Evolutionary conservation across 2,797 vertebrate species (phyloP).

Genomic region (Neopelma chrysocephalum): DNA sequence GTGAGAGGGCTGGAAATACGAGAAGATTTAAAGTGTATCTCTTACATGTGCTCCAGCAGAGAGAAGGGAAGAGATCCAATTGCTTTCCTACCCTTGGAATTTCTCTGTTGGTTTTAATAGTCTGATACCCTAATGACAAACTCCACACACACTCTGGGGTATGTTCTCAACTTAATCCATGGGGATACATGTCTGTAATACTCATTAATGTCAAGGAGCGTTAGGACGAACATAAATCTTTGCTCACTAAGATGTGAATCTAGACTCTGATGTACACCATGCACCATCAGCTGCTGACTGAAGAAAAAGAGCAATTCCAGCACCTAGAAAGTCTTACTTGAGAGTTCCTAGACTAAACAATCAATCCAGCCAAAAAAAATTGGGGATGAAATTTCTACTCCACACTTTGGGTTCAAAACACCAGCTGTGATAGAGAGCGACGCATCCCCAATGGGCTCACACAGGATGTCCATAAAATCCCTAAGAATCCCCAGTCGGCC

Average conservation of each 20-base stretch:
- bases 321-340: slow-evolving; percentile 60
- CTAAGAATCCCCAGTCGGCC: not conserved
- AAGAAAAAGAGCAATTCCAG: slow-evolving; percentile 66
- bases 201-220: slow-evolving; percentile 45
- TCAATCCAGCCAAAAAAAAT: slow-evolving; percentile 66
- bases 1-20: not conserved
- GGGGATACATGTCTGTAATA: slow-evolving; percentile 58
- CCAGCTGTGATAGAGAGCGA: slow-evolving; percentile 41
- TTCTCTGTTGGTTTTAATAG: slow-evolving; percentile 53
- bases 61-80: slow-evolving; percentile 33
- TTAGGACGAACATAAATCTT: slow-evolving; percentile 58
- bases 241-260: slow-evolving; percentile 43
- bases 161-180: slow-evolving; percentile 52
- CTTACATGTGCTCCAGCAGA: slow-evolving; percentile 7
- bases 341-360: slow-evolving; percentile 71
- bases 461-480: slow-evolving; percentile 7
- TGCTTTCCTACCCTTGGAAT: slow-evolving; percentile 35
- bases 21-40: slow-evolving; percentile 32
- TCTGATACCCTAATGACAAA: slow-evolving; percentile 50
- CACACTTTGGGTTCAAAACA: slow-evolving; percentile 24
- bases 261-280: slow-evolving; percentile 54
- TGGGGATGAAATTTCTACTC: slow-evolving; percentile 63
- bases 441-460: not conserved
- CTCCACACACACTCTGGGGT: slow-evolving; percentile 45
- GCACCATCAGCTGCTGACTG: slow-evolving; percentile 58